Conservation (phyloP, 1,140 invertebrate species). For the Diachasmimorpha longicaudata region DNA sequence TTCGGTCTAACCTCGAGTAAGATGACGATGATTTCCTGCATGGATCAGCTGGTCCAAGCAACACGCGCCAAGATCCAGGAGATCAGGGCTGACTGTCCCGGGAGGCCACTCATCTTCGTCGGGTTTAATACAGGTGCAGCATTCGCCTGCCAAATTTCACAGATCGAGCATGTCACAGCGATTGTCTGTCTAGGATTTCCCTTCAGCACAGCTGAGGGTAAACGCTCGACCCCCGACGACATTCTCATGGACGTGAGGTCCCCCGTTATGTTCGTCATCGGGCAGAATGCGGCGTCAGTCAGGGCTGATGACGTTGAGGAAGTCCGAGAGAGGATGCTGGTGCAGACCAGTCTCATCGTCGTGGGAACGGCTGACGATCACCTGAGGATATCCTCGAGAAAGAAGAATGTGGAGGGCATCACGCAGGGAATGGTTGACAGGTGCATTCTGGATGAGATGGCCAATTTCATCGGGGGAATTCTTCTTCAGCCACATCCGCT, state of each 20-base stretch:
- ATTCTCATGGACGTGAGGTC: slow-evolving; percentile 74
- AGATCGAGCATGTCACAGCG: slow-evolving; percentile 73
- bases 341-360: slow-evolving; percentile 78
- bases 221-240: slow-evolving; percentile 81
- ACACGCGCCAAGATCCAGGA: slow-evolving; percentile 75
- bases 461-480: slow-evolving; percentile 68
- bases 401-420: slow-evolving; percentile 74
- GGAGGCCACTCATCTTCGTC: slow-evolving; percentile 76
- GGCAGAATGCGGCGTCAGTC: slow-evolving; percentile 72
- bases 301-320: slow-evolving; percentile 80
- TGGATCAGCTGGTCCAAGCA: slow-evolving; percentile 75
- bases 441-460: slow-evolving; percentile 74
- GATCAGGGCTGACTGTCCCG: slow-evolving; percentile 70
- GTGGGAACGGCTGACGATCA: slow-evolving; percentile 84
- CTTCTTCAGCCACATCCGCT: slow-evolving; percentile 68
- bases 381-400: slow-evolving; percentile 73
- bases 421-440: slow-evolving; percentile 85
- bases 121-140: slow-evolving; percentile 80
- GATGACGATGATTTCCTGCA: slow-evolving; percentile 65
- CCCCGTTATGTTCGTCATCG: slow-evolving; percentile 82
- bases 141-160: slow-evolving; percentile 72
- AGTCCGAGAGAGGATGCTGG: slow-evolving; percentile 75
- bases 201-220: slow-evolving; percentile 75
- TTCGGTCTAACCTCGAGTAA: slow-evolving; percentile 55
- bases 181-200: slow-evolving; percentile 84